phyloP scores from a whole-genome alignment of 2,113 vertebrate genomes.

The Spea bombifrons region DNA sequence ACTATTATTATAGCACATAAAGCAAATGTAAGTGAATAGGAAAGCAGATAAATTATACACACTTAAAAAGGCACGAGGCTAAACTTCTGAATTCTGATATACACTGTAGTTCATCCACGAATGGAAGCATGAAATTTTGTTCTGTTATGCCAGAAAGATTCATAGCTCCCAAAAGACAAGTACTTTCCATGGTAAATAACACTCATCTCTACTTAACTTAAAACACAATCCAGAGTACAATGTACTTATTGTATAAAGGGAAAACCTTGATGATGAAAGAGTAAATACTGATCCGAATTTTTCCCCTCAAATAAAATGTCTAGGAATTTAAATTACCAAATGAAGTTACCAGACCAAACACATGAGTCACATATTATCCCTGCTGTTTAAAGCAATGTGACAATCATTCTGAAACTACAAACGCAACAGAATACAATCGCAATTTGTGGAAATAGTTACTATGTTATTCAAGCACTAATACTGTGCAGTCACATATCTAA shows the following conservation, averaged over 20 bases:
- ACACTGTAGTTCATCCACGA: constrained; percentile 21
- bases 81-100: not conserved
- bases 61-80: too few relatives aligned
- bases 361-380: not conserved
- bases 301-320: constrained; percentile 15
- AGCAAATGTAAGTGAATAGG: too few relatives aligned
- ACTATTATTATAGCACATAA: too few relatives aligned
- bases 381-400: not conserved
- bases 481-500: not conserved
- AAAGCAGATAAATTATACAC: too few relatives aligned
- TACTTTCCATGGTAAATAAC: constrained; percentile 36
- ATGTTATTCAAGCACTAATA: not conserved
- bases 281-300: not conserved
- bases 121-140: constrained; percentile 26
- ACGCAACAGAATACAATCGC: not conserved
- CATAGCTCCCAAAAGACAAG: constrained; percentile 30
- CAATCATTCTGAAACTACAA: not conserved
- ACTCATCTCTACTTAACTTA: constrained; percentile 19
- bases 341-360: not conserved
- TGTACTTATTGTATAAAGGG: not conserved
- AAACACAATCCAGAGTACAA: constrained; percentile 18
- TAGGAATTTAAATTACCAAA: not conserved
- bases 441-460: not conserved
- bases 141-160: constrained; percentile 23
- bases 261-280: not conserved